Percentiles rank a stretch among this genome's conserved stretches.
These are phyloP conservation scores for Nesidiocoris tenuis DNA, from an alignment of 2,888 invertebrate genomes.

Conservation along the genomic window DNA sequence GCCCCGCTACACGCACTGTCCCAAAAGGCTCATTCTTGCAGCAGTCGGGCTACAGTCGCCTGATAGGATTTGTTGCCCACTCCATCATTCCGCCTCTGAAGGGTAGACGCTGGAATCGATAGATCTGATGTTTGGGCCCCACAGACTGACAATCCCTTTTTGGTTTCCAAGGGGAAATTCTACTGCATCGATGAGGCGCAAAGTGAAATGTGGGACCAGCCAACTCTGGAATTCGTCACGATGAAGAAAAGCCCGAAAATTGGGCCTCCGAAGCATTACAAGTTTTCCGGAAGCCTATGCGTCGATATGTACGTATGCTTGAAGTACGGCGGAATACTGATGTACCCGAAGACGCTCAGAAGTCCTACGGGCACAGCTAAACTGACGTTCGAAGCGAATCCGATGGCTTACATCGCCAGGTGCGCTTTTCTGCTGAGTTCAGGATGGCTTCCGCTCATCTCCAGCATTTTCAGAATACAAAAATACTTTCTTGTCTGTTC, in stretches of 20 bases:
- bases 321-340: slow-evolving; percentile 33
- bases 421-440: no score
- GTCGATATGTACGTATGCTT: slow-evolving; percentile 19
- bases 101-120: no score
- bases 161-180: slow-evolving; percentile 18
- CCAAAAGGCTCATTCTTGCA: no score
- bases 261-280: slow-evolving; percentile 20
- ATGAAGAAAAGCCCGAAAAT: slow-evolving; percentile 32
- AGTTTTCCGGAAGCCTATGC: slow-evolving; percentile 28
- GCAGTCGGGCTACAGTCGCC: no score
- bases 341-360: slow-evolving; percentile 27
- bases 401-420: slow-evolving; percentile 19
- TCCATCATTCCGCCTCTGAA: no score
- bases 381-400: slow-evolving; percentile 27
- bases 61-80: no score
- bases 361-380: slow-evolving; percentile 20
- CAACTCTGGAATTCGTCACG: slow-evolving; percentile 29
- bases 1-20: no score
- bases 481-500: no score
- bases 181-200: slow-evolving; percentile 33
- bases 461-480: no score
- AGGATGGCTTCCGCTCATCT: no score
- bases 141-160: no score
- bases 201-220: slow-evolving; percentile 31
- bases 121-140: no score